These are phyloP conservation scores for Nomada ferruginata DNA, from an alignment of 2,888 invertebrate species.

Conservation along the genomic window DNA sequence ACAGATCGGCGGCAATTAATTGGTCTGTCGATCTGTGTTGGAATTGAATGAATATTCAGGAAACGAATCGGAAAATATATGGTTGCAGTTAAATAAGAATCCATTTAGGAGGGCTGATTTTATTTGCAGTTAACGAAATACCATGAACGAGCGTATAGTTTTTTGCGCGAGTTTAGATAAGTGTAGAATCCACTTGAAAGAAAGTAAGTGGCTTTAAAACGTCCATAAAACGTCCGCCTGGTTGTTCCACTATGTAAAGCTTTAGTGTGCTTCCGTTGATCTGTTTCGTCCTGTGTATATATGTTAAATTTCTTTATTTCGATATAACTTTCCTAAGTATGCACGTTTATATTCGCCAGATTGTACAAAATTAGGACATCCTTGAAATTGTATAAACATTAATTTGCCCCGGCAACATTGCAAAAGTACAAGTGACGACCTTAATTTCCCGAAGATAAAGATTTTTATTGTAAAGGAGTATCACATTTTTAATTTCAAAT, in stretches of 20 bases:
- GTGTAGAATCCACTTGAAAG: constrained; percentile 8
- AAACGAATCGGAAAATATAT: not conserved
- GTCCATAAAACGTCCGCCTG: not conserved
- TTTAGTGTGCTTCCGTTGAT: not conserved
- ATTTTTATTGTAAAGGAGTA: too few species aligned
- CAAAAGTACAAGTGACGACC: too few species aligned
- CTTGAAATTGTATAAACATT: too few species aligned
- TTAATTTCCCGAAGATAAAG: too few species aligned
- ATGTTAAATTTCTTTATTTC: too few species aligned
- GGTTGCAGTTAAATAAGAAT: not conserved
- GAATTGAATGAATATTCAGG: not conserved
- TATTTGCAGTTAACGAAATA: not conserved
- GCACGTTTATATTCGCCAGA: too few species aligned
- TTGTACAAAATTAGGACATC: too few species aligned
- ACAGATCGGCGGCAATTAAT: constrained; percentile 23
- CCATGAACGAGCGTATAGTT: not conserved
- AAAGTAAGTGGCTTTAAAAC: constrained; percentile 12
- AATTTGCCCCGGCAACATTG: too few species aligned
- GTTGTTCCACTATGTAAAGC: not conserved
- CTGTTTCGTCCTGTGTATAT: not conserved
- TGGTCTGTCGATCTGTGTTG: not conserved
- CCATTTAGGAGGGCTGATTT: not conserved
- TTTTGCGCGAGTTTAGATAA: not conserved
- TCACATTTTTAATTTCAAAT: too few species aligned
- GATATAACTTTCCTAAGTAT: too few species aligned